Base-by-base conservation (phyloP, 2,888 invertebrate genomes). In the Maniola hyperantus region DNA sequence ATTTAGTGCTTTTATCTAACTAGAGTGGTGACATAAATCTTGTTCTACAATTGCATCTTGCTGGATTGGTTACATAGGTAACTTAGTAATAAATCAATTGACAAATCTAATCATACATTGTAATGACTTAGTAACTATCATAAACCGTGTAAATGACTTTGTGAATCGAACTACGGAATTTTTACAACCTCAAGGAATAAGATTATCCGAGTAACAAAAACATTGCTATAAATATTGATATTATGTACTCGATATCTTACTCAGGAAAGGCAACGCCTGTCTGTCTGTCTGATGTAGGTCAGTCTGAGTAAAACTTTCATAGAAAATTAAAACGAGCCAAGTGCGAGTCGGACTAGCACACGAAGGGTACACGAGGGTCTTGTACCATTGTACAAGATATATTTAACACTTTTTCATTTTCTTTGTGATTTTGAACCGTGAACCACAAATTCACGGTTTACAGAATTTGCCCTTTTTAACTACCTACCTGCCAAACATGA, bases 151-250 rank as follows among this genome's bases (percentile, higher is more conserved):
- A 46, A 46, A 15, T 48, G 46, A 48, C 18, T 48, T 44, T 44
- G n/a, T 44, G 46, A 18, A 42, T 15, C 8, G 50, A 6, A 20
- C 50, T 20, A 50, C 50, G 50, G 50, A 51, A 51, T 51, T 51
- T 51, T 51, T 51, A 51, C 50, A 51, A 26, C 50, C 20, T 26
- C 50, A 5, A n/a, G n/a, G 26, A 51, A 51, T 6, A 51, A 20
- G 50, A 51, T 51, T 26, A 51, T 51, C 50, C 26, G 48, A 15
- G 8, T 26, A 26, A 26, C 50, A 26, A 26, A 51, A 51, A 51
- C 50, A 26, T 51, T 20, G 50, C 26, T 26, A 20, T 20, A 51
- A 51, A 51, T 51, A 51, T 26, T 51, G 50, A 51, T 51, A 51
- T 50, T 15, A 46, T 46, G 50, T 26, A 20, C 20, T 8, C 26